Evolutionary conservation across 2,113 vertebrate genomes (phyloP).

Genomic region (Serinus canaria): DNA sequence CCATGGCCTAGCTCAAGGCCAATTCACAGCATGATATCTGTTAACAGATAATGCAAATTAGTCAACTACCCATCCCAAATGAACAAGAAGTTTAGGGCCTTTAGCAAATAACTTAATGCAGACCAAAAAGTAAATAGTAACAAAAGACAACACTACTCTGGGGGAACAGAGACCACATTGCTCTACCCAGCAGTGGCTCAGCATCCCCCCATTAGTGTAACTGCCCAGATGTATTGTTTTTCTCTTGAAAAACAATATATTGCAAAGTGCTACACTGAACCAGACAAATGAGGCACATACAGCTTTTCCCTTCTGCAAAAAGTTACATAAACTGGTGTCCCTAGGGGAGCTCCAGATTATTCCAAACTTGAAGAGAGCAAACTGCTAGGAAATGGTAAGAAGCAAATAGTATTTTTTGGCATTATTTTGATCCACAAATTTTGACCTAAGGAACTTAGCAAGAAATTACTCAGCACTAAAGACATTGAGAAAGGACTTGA

Average conservation of each 20-base stretch:
- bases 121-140: background rate
- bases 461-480: background rate
- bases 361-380: background rate
- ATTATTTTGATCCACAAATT: background rate
- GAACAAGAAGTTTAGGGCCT: background rate
- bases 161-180: background rate
- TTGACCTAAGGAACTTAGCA: background rate
- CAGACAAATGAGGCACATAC: background rate
- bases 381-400: background rate
- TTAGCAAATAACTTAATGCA: background rate
- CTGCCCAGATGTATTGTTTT: background rate
- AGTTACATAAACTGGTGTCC: background rate
- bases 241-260: background rate
- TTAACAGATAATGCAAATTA: background rate
- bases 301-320: background rate
- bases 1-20: background rate
- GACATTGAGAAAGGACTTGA: background rate
- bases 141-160: background rate
- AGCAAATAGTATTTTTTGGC: background rate
- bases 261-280: background rate
- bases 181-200: background rate
- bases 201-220: background rate
- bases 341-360: background rate
- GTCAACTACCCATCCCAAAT: background rate
- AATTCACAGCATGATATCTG: background rate